Evolutionary conservation across 1,140 invertebrate genomes (phyloP).

Genomic region (Apis dorsata): DNA sequence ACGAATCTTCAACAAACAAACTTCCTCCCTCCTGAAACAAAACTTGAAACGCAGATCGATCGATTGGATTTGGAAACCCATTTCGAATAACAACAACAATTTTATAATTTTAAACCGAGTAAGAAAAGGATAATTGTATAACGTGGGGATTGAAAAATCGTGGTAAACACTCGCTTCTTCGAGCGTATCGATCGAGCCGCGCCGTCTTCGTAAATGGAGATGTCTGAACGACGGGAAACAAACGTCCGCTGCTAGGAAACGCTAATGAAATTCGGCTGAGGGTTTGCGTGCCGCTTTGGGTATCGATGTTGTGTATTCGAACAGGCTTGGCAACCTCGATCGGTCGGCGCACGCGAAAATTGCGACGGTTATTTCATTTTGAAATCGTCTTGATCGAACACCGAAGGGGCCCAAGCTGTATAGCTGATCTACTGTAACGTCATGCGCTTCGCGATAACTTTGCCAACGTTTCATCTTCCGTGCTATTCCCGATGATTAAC

Average conservation of each 20-base stretch:
- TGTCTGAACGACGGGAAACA: constrained; percentile 26
- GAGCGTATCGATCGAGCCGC: not conserved
- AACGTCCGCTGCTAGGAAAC: constrained; percentile 40
- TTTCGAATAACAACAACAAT: no score
- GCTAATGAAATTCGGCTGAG: constrained; percentile 39
- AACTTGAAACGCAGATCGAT: no score
- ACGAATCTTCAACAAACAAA: no score
- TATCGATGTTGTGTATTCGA: constrained; percentile 5
- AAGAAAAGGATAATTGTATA: no score
- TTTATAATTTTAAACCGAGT: no score
- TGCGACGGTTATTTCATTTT: constrained; percentile 25
- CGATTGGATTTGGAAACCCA: no score
- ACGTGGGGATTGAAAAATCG: no score
- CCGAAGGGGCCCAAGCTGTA: no score
- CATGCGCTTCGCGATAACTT: not conserved
- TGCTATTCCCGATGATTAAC: not conserved
- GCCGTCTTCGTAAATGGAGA: constrained; percentile 14
- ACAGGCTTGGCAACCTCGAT: not conserved
- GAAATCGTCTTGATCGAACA: constrained; percentile 20
- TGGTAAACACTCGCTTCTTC: not conserved
- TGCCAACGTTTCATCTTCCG: not conserved
- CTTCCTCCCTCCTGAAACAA: no score
- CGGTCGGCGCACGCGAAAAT: constrained; percentile 22
- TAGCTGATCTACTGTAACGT: not conserved
- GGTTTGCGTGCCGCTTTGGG: constrained; percentile 31